Evolutionary conservation across 2,888 invertebrate species (phyloP).

Genomic region (Leucophora obtusa): DNA sequence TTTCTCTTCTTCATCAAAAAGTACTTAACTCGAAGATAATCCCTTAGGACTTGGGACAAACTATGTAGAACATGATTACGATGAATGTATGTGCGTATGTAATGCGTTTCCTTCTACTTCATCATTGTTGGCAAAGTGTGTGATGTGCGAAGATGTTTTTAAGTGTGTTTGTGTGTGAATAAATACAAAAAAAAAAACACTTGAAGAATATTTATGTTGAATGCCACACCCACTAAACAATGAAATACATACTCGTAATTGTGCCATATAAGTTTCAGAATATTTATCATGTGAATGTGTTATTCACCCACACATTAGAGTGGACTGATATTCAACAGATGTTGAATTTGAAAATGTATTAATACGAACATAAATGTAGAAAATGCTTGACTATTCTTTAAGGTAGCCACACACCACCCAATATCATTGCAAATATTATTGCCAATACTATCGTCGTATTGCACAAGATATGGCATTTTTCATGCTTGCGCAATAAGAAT

Average conservation of each 20-base stretch:
- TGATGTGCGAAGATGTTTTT: not conserved
- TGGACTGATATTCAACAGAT: too few species aligned
- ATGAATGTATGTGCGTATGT: not conserved
- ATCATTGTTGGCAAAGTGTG: not conserved
- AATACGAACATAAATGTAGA: too few species aligned
- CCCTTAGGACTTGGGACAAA: too few species aligned
- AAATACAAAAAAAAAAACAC: not conserved
- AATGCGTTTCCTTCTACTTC: not conserved
- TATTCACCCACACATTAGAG: not conserved
- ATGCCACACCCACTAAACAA: constrained; percentile 53
- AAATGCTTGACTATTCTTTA: too few species aligned
- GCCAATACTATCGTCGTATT: too few species aligned
- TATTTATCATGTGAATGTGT: constrained; percentile 16
- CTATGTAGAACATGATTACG: not conserved
- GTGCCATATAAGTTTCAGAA: not conserved
- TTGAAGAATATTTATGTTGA: constrained; percentile 29
- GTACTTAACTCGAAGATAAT: too few species aligned
- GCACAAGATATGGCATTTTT: too few species aligned
- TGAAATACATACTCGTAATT: constrained; percentile 24
- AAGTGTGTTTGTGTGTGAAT: not conserved
- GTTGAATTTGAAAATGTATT: not conserved
- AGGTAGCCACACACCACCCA: too few species aligned
- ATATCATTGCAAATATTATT: too few species aligned
- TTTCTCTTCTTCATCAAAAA: too few species aligned
- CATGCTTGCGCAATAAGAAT: too few species aligned